phyloP scores from a whole-genome alignment of 2,797 vertebrate genomes.

The Liasis olivaceus region DNA sequence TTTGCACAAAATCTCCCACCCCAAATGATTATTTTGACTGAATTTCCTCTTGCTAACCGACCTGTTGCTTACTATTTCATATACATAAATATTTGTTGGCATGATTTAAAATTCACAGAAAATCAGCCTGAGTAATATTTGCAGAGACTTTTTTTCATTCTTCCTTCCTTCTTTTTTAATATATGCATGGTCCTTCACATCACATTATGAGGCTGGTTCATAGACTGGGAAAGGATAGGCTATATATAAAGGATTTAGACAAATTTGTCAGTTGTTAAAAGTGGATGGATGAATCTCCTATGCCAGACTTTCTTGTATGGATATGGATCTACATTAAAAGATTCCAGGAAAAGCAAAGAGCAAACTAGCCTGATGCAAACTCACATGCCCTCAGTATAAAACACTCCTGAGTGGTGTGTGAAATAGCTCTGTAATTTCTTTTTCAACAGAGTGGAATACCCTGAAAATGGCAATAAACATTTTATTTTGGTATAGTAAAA shows the following conservation, averaged over 20 bases:
- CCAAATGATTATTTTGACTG: not conserved
- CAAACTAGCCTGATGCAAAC: too few relatives aligned
- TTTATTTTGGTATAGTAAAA: not conserved
- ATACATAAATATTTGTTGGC: not conserved
- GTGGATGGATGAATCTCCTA: not conserved
- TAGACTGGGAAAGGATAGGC: not conserved
- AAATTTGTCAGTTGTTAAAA: not conserved
- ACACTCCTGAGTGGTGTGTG: not conserved
- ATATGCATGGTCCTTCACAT: conserved; percentile 23
- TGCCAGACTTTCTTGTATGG: not conserved
- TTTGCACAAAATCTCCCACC: not conserved
- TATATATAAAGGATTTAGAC: not conserved
- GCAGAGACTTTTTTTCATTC: accelerated
- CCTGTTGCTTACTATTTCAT: not conserved
- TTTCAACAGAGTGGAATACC: not conserved
- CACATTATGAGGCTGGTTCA: not conserved
- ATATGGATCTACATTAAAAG: not conserved
- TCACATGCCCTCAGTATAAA: not conserved
- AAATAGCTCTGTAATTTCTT: not conserved
- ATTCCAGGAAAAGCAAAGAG: not conserved
- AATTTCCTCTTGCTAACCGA: not conserved
- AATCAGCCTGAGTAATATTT: not conserved
- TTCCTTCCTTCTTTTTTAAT: not conserved
- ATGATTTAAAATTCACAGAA: not conserved
- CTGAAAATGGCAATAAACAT: not conserved